Percentiles rank a stretch among this genome's conserved stretches.
Conservation (phyloP, 2,797 vertebrate genomes). For the Amniataba percoides region DNA sequence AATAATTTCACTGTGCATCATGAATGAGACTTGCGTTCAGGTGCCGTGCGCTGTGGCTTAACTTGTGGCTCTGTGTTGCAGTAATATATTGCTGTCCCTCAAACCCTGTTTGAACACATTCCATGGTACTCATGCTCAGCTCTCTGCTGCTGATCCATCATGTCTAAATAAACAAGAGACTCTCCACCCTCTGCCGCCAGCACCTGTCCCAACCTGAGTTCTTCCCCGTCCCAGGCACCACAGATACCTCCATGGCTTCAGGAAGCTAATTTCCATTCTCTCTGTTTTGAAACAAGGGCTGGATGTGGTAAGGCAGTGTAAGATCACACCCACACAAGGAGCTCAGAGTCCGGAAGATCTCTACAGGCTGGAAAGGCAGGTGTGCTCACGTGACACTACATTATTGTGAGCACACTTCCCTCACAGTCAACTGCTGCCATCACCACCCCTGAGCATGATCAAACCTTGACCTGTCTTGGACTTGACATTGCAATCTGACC, state of each 20-base stretch:
- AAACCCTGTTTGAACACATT: conserved; percentile 48
- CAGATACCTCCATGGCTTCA: conserved; percentile 45
- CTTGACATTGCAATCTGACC: conserved; percentile 57
- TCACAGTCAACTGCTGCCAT: conserved; percentile 44
- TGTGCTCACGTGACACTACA: conserved; percentile 53
- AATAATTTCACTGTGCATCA: neutral
- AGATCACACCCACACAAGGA: conserved; percentile 70
- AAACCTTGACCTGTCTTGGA: conserved; percentile 52
- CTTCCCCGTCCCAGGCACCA: conserved; percentile 49
- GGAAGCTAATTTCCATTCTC: conserved; percentile 81
- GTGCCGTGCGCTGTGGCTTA: conserved; percentile 5
- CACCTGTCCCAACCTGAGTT: conserved; percentile 28
- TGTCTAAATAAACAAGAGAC: conserved; percentile 44
- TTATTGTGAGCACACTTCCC: conserved; percentile 59
- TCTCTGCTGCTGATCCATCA: conserved; percentile 26
- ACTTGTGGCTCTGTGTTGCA: conserved; percentile 2
- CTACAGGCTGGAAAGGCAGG: conserved; percentile 69
- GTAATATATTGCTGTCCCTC: conserved; percentile 5
- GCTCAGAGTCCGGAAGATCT: conserved; percentile 69
- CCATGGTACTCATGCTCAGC: conserved; percentile 13
- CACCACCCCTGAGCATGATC: conserved; percentile 40
- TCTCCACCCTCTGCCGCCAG: neutral
- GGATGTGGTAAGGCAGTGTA: conserved; percentile 79
- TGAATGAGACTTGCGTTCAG: conserved; percentile 6
- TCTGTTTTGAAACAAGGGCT: conserved; percentile 86